Base-by-base conservation (phyloP, 2,113 vertebrate species). In the Grammatotria lemairii region DNA sequence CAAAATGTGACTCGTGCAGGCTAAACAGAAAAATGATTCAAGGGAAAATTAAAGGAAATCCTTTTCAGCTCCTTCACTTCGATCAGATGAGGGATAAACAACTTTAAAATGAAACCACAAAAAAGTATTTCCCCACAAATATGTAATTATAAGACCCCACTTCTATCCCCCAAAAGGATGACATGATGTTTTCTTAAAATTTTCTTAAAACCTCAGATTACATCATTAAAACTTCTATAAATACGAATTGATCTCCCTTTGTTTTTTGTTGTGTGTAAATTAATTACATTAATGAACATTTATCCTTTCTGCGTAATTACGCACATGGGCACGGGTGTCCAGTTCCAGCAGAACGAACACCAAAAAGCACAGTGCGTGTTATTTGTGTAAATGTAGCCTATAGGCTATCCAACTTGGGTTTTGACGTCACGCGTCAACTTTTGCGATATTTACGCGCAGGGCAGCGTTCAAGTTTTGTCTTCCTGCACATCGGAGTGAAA, bases 401-500 rank as follows among this genome's bases (percentile, higher is more conserved):
- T 42, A 49, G 47, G 54, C 49, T 21, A 5, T 21, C 49, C 53
- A 23, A 81, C 40, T 13, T 26, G 54, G 6, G 1, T 78, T 84
- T 75, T 85, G 86, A 94, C 92, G 93, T 94, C 90, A 92, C 70
- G 6, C 42, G 31, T 33, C 17, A 90, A 87, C 83, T 85, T 88
- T 57, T 80, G 75, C 17, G 82, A 63, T 51, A 54, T 51, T 38
- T 81, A 82, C 40, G 68, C 84, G 65, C 38, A 53, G 54, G 12
- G 35, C 31, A 14, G 14, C 14, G 42, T 84, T 49, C 6, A 80
- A 81, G 38, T 83, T 60, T 84, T 19, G 40, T 38, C 5, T 63
- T 9, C 79, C 17, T 70, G 33, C 80, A 47, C 73, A 19, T 35
- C 16, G 4, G 45, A 14, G 16, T 10, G 78, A 38, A 12, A 19